Percentiles rank a stretch among this genome's conserved stretches.
Evolutionary conservation across 2,797 vertebrate genomes (phyloP).

Genomic region (Sebastes cheni): DNA sequence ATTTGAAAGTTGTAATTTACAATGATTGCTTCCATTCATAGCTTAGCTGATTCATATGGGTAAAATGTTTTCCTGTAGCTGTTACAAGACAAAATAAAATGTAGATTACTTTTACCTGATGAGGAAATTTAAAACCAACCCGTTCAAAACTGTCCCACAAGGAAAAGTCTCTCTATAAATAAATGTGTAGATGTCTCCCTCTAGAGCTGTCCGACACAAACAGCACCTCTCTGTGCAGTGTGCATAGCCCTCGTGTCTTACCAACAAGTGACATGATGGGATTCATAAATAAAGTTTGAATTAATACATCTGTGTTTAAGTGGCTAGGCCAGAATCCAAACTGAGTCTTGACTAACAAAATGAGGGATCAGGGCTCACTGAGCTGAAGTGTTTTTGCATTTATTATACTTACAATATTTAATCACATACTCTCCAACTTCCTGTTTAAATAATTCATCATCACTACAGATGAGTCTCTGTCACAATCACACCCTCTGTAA

Average conservation of each 20-base stretch:
- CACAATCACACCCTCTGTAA: not conserved
- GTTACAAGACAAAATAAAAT: not conserved
- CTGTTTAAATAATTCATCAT: not conserved
- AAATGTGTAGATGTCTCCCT: constrained; percentile 7
- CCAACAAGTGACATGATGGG: not conserved
- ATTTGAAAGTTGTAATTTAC: not conserved
- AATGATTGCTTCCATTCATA: no score
- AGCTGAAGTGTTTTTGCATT: not conserved
- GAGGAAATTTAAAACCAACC: no score
- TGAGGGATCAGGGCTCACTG: not conserved
- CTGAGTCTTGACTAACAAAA: not conserved
- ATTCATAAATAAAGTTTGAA: not conserved
- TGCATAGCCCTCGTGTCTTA: not conserved
- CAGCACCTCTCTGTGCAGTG: not conserved
- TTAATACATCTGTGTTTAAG: not conserved
- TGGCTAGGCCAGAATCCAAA: not conserved
- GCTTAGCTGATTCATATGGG: not conserved
- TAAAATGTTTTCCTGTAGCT: not conserved
- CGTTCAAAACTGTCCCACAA: no score
- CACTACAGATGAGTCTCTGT: not conserved
- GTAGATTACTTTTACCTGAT: not conserved
- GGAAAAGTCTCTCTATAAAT: no score
- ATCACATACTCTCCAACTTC: not conserved
- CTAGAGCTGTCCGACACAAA: constrained; percentile 17
- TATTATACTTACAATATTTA: not conserved